Base-by-base conservation (phyloP, 2,113 vertebrate species). In the Hypanus sabinus region DNA sequence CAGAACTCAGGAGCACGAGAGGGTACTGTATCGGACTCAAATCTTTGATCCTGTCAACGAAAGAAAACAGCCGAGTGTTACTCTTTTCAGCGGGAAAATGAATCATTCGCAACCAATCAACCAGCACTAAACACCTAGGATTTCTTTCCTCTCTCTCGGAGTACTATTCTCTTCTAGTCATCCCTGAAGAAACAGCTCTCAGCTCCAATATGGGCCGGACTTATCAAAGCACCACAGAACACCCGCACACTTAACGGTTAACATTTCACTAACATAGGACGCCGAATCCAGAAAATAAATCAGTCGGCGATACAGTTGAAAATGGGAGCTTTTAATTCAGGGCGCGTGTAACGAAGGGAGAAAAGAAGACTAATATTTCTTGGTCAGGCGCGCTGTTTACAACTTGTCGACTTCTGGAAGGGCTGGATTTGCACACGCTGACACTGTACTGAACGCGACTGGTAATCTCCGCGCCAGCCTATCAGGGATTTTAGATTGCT, bases 11-110 rank as follows among this genome's bases (percentile, higher is more conserved):
- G 94, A 95, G 95, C 95, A 94, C 57, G 95, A 73, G 95, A 95
- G 95, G 94, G 94, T 95, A n/a, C n/a, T n/a, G n/a, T 96, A 96
- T 96, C 95, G 94, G 95, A 95, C 96, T 96, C 96, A 95, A 94
- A 94, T 95, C 96, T 96, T 96, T 96, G 96, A 96, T 96, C 96
- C 95, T 95, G 94, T 95, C 95, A 94, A 94, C 94, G 95, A 95
- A 95, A 94, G 95, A 96, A 95, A 95, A 94, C 94, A 95, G 95
- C 95, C 95, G 94, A 94, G 95, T 95, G 95, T 96, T 95, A 94
- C 94, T 94, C 94, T 93, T 94, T 94, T 73, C 22, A 55, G 95
- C 94, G 94, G 95, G 95, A 95, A 96, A 95, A 95, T 94, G 95
- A 95, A 95, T 95, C 94, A 94, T 95, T 95, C 94, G 95, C 95